phyloP scores from a whole-genome alignment of 2,888 invertebrate species.

The Ramazzottius varieornatus region DNA sequence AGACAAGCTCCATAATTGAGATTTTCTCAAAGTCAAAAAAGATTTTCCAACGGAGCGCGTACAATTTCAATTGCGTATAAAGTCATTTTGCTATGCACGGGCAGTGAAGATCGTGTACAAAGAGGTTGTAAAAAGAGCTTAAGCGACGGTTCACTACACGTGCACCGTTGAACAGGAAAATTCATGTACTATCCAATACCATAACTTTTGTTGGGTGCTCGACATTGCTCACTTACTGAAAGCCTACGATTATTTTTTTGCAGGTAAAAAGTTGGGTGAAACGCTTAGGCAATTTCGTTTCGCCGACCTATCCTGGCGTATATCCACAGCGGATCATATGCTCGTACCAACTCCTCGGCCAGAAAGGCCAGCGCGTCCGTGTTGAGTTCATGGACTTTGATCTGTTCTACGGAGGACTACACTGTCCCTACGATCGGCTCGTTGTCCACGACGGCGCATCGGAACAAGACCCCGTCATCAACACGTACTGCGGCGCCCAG shows the following conservation, averaged over 20 bases:
- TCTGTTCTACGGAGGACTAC: conserved; percentile 88
- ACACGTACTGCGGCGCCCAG: conserved; percentile 88
- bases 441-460: conserved; percentile 82
- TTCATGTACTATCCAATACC: too few relatives aligned
- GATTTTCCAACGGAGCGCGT: too few relatives aligned
- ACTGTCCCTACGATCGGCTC: conserved; percentile 94
- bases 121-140: too few relatives aligned
- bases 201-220: too few relatives aligned
- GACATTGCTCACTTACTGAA: too few relatives aligned
- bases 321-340: conserved; percentile 88
- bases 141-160: too few relatives aligned
- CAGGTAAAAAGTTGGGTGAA: conserved; percentile 15
- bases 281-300: conserved; percentile 58
- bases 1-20: background rate
- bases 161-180: too few relatives aligned
- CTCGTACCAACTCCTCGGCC: conserved; percentile 71
- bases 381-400: conserved; percentile 93
- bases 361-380: conserved; percentile 62
- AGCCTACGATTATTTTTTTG: background rate
- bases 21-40: too few relatives aligned
- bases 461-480: conserved; percentile 62
- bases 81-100: too few relatives aligned
- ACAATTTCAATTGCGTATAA: too few relatives aligned
- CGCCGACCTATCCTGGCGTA: conserved; percentile 94
- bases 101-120: too few relatives aligned